These are phyloP conservation scores for Tipula vernalis DNA, from an alignment of 2,888 invertebrate species.

Conservation along the genomic window DNA sequence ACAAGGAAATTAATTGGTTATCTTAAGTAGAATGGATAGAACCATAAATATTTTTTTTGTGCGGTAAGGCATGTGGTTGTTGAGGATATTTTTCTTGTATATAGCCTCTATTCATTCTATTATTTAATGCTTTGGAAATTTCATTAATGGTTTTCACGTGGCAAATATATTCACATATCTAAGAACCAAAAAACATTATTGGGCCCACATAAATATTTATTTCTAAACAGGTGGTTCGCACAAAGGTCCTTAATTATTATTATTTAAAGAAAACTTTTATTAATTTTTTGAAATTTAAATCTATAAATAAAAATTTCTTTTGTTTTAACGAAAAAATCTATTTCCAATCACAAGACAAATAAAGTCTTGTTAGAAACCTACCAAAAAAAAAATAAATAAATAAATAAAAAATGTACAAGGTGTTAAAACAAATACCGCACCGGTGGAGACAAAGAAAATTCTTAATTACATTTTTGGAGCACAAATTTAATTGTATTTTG, in stretches of 20 bases:
- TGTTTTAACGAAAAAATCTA: background rate
- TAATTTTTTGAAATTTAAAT: background rate
- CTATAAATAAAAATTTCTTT: background rate
- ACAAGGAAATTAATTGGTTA: background rate
- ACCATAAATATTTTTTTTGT: background rate
- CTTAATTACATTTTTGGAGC: background rate
- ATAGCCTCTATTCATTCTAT: background rate
- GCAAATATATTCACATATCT: background rate
- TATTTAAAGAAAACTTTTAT: background rate
- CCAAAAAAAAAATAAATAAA: background rate
- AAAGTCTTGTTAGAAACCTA: background rate
- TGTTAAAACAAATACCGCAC: background rate
- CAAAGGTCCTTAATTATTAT: no score
- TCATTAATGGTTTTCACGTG: background rate
- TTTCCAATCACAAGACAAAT: background rate
- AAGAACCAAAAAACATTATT: no score
- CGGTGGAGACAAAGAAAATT: background rate
- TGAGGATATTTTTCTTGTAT: background rate
- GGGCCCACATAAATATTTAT: no score
- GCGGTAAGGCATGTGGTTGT: background rate
- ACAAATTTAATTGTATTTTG: background rate
- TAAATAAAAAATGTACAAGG: background rate
- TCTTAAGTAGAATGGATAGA: background rate
- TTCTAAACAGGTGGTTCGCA: no score
- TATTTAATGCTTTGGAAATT: background rate